phyloP scores from a whole-genome alignment of 1,140 invertebrate species.

The Drosophila athabasca region DNA sequence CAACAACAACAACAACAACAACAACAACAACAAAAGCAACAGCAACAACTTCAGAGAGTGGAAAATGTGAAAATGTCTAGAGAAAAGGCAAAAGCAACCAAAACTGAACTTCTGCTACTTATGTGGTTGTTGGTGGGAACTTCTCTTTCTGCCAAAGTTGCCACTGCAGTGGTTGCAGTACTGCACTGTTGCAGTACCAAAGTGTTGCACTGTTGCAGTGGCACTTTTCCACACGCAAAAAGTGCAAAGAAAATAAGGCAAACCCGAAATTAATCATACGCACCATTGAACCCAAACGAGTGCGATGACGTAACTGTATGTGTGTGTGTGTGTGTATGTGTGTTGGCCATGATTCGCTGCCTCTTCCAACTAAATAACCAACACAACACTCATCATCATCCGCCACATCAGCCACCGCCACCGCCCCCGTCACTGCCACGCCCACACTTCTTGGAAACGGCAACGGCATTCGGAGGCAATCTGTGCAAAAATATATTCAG shows the following conservation, averaged over 20 bases:
- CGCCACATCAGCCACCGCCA: slow-evolving; percentile 12
- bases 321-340: slow-evolving; percentile 26
- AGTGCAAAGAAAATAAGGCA: slow-evolving; percentile 18
- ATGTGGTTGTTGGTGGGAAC: slow-evolving; percentile 50
- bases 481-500: slow-evolving; percentile 68
- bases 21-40: slow-evolving; percentile 16
- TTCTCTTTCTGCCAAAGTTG: slow-evolving; percentile 20
- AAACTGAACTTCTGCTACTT: slow-evolving; percentile 62
- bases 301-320: slow-evolving; percentile 56
- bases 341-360: slow-evolving; percentile 56
- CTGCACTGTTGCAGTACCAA: slow-evolving; percentile 31
- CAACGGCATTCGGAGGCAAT: slow-evolving; percentile 43
- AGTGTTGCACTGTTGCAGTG: slow-evolving; percentile 22
- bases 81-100: slow-evolving; percentile 69
- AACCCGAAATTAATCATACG: slow-evolving; percentile 75
- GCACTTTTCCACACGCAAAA: slow-evolving; percentile 23
- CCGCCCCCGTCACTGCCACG: slow-evolving; percentile 18
- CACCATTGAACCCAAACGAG: slow-evolving; percentile 65
- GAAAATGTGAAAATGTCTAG: slow-evolving; percentile 78
- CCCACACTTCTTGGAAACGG: slow-evolving; percentile 64
- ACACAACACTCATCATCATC: slow-evolving; percentile 23
- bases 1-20: slow-evolving; percentile 64
- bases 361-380: slow-evolving; percentile 50
- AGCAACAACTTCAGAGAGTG: slow-evolving; percentile 42
- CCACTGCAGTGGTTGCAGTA: slow-evolving; percentile 3